Conservation (phyloP, 2,113 vertebrate genomes). For the Pyrgilauda ruficollis region DNA sequence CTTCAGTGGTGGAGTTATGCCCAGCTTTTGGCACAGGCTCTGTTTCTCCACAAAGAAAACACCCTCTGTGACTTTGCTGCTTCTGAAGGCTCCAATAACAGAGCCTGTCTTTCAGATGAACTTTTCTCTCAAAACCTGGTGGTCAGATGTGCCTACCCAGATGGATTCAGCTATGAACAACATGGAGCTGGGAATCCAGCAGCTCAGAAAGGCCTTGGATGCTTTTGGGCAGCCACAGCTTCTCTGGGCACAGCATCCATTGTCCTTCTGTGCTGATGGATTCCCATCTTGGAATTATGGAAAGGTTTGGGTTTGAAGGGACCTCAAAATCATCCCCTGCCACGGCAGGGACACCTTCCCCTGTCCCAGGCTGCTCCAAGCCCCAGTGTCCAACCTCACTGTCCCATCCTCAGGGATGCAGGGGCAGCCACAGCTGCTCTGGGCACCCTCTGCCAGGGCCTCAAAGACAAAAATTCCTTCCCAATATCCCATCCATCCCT, state of each 20-base stretch:
- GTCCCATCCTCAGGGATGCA: not conserved
- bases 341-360: not conserved
- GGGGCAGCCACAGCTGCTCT: not conserved
- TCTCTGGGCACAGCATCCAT: not conserved
- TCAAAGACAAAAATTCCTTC: not conserved
- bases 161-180: not conserved
- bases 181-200: not conserved
- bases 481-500: fast-evolving
- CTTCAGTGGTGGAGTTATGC: fast-evolving
- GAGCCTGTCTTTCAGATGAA: not conserved
- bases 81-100: not conserved
- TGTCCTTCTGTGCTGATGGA: not conserved
- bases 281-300: not conserved
- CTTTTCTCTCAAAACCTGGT: not conserved
- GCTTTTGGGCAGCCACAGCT: not conserved
- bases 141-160: not conserved
- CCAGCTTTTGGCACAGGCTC: not conserved
- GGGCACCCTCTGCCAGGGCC: not conserved
- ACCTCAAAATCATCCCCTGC: not conserved
- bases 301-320: not conserved
- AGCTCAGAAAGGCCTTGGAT: not conserved
- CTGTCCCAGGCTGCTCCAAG: not conserved
- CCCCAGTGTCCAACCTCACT: not conserved
- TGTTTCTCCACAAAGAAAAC: not conserved
- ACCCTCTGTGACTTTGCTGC: not conserved